Evolutionary conservation across 2,797 vertebrate species (phyloP), one percentile per base, ranked within the genome.

Genomic region (Acanthopagrus latus): DNA sequence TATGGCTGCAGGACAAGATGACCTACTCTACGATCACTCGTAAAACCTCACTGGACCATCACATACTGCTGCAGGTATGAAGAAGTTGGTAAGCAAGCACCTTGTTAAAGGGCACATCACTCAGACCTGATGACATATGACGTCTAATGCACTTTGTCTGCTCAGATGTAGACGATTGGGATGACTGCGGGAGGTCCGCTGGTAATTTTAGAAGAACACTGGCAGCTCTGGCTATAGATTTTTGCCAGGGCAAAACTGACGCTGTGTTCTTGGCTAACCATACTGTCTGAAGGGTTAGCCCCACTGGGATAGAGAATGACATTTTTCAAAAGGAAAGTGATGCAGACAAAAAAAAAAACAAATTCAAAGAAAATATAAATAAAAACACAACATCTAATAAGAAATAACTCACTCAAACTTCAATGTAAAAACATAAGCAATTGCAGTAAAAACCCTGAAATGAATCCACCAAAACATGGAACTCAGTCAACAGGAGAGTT

Each of bases 81-180:
- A 57, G 60, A 86, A 78, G 82, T 74, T 64, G 78, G 48, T 63
- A 52, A 16, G 52, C 0, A 0, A 27, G 47, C 7, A 11, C 44
- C 43, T 73, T 25, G 57, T 68, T 80, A 74, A 89, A 88, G 83
- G 86, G 64, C 89, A 88, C 56, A 67, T 65, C 83, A 76, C 57
- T 88, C 82, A 80, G 20, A 65, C 27, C 2, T 13, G 10, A 3
- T 20, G 64, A 27, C 84, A 59, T 57, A 23, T 20, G 23, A 72
- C 69, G 65, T 38, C 29, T 14, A 18, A 59, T 20, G 51, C 48
- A 33, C 60, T 50, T 81, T 67, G 54, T 65, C 14, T 4, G 0
- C 46, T 78, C 60, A 60, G 52, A 74, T 21, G 74, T 0, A 29
- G 41, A 60, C 17, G 54, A 25, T 0, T 48, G 59, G 64, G 58